phyloP scores from a whole-genome alignment of 2,888 invertebrate species.

The Sarcophaga caerulescens region DNA sequence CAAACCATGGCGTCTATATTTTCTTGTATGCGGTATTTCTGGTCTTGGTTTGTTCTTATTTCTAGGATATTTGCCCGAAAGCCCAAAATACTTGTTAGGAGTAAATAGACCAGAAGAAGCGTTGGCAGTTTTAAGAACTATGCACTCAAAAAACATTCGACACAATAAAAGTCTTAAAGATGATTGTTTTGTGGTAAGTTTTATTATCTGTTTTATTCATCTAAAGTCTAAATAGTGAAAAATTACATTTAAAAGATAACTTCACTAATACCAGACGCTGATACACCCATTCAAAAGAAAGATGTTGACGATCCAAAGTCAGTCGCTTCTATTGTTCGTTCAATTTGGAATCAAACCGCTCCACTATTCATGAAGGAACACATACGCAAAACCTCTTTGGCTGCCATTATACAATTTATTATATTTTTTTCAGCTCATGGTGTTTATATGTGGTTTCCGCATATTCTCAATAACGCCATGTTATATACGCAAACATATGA shows the following conservation, averaged over 20 bases:
- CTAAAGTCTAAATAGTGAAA: not conserved
- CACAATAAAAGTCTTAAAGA: conserved; percentile 56
- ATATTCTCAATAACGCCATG: conserved; percentile 76
- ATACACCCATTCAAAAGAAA: conserved; percentile 50
- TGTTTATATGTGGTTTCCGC: conserved; percentile 79
- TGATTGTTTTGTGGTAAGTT: conserved; percentile 47
- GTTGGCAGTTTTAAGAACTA: conserved; percentile 71
- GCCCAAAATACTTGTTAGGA: conserved; percentile 77
- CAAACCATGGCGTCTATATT: conserved; percentile 78
- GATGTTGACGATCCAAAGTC: conserved; percentile 22
- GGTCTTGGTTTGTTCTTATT: conserved; percentile 73
- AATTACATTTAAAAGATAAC: conserved; percentile 49
- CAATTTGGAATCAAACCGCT: conserved; percentile 78
- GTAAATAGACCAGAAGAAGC: conserved; percentile 73
- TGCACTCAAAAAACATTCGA: conserved; percentile 73
- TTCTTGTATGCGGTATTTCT: conserved; percentile 75
- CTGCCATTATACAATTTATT: conserved; percentile 76
- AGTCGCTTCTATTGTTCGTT: conserved; percentile 50
- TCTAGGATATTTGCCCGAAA: conserved; percentile 76
- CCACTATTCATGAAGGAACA: conserved; percentile 76
- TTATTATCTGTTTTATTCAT: not conserved
- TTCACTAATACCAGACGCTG: conserved; percentile 62
- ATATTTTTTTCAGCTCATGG: conserved; percentile 76
- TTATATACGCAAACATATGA: conserved; percentile 72
- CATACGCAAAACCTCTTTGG: conserved; percentile 73